A percentile compares a stretch with the other conserved stretches of the same genome.
Conservation (phyloP, 2,113 vertebrate species). For the Spilogale gracilis region DNA sequence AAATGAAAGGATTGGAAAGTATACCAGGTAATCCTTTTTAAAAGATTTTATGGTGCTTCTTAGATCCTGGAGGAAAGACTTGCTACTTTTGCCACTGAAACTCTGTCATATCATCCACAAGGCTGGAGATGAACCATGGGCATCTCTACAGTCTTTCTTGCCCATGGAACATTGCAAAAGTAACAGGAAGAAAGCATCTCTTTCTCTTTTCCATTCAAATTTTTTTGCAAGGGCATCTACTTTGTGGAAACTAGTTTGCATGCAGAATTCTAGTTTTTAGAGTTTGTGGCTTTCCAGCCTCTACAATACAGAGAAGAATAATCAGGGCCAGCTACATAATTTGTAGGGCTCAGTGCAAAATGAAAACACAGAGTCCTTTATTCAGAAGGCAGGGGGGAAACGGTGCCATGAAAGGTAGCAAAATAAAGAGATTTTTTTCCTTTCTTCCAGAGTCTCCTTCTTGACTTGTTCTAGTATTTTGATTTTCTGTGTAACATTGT, state of each 20-base stretch:
- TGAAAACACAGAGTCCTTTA: not conserved
- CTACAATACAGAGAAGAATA: not conserved
- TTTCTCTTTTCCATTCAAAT: not conserved
- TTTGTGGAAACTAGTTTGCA: not conserved
- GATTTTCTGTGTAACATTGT: constrained; percentile 25
- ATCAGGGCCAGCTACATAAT: not conserved
- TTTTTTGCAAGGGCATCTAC: not conserved
- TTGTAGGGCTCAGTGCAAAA: not conserved
- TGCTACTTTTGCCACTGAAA: not conserved
- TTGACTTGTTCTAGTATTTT: constrained; percentile 5
- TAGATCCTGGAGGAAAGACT: not conserved
- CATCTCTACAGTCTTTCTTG: not conserved
- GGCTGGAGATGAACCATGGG: not conserved
- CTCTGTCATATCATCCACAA: not conserved
- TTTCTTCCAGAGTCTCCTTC: not conserved
- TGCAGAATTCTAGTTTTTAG: not conserved
- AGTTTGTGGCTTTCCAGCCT: constrained; percentile 5
- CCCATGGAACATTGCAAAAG: not conserved
- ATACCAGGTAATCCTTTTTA: not conserved
- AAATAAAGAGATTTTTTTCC: constrained; percentile 10
- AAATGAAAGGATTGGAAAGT: not conserved
- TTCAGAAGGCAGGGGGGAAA: not conserved
- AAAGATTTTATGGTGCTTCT: no score
- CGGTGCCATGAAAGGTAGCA: not conserved
- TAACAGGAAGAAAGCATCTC: not conserved